Base-by-base conservation (phyloP, 2,797 vertebrate genomes). In the Ataeniobius toweri region DNA sequence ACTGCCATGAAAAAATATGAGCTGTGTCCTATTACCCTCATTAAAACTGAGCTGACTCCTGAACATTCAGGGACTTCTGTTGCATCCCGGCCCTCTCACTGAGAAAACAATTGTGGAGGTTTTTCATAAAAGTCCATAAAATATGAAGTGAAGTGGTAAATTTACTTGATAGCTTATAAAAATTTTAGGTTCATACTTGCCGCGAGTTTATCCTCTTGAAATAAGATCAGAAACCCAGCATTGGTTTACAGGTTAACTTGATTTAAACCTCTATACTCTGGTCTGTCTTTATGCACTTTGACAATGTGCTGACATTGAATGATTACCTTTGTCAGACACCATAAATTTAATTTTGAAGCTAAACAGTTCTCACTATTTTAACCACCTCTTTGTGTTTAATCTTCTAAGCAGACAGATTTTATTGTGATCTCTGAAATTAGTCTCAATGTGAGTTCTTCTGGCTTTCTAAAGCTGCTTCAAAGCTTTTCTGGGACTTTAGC, bases 1-100 rank as follows among this genome's bases (percentile, higher is more conserved):
- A 50, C 63, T 22, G 75, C 77, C 83, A 86, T 88, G 80, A 89
- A 90, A 87, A 86, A 89, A 91, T 81, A 91, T 88, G 85, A 26
- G 74, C 71, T 10, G 76, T 71, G 85, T 86, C 85, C 83, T 85
- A 86, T 86, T 84, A 73, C 80, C 81, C 85, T 92, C 89, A 87
- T 91, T 89, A 88, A 85, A 85, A 87, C 77, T 28, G 73, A 81
- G 81, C 86, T 5, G 9, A 39, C 77, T 80, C 75, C 82, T 74
- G 74, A 85, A 84, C 79, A 36, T 73, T 71, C 81, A 78, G 71
- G 48, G 53, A 73, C 69, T 83, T n/a, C 74, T 24, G 79, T 77
- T 31, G 82, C 74, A 24, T 79, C 75, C 71, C 0, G 28, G 80
- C 81, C 77, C 73, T 70, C 50, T 80, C 68, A 1, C 75, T 14